Base-by-base conservation (phyloP, 1,140 invertebrate species). In the Sarcophaga bullata region DNA sequence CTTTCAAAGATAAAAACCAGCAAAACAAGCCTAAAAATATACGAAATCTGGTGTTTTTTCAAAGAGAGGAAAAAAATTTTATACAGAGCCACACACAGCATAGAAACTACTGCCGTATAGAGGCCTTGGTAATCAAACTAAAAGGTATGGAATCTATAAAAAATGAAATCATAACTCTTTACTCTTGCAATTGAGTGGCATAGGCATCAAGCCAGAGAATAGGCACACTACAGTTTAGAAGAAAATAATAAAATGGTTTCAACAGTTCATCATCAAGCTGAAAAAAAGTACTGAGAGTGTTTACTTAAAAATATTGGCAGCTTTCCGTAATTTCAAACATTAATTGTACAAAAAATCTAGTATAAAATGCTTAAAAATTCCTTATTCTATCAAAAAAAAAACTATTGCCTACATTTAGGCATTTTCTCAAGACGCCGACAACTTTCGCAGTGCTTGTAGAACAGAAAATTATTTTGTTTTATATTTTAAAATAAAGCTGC, bases 81-180 rank as follows among this genome's bases (percentile, higher is more conserved):
- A 17, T 19, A 17, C 4, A 68, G 19, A 58, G 15, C n/a, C 62
- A 19, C 10, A 68, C n/a, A 68, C 4, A 37, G 25, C 62, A 68
- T 8, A 68, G 0, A 68, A 68, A 68, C n/a, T 5, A 6, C 17
- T 8, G n/a, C 17, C 19, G n/a, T n/a, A 68, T 68, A 68, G 25
- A 37, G 62, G 62, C 62, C 62, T 37, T 68, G 62, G 62, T 68
- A 68, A 68, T 68, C 62, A 68, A 68, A 68, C 62, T 68, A 68
- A 68, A 68, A 68, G 62, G n/a, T 68, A 68, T 68, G 54, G 25
- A 58, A 58, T 58, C 54, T 58, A n/a, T 58, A 58, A 58, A 58
- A 68, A 68, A 37, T 37, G 25, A 37, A 37, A 37, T 37, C 25
- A 37, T 37, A 37, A 37, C 25, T 37, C 25, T 37, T 37, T 37